Percentiles rank a stretch among this genome's conserved stretches.
Conservation (phyloP, 1,140 invertebrate genomes). For the Tribolium castaneum region DNA sequence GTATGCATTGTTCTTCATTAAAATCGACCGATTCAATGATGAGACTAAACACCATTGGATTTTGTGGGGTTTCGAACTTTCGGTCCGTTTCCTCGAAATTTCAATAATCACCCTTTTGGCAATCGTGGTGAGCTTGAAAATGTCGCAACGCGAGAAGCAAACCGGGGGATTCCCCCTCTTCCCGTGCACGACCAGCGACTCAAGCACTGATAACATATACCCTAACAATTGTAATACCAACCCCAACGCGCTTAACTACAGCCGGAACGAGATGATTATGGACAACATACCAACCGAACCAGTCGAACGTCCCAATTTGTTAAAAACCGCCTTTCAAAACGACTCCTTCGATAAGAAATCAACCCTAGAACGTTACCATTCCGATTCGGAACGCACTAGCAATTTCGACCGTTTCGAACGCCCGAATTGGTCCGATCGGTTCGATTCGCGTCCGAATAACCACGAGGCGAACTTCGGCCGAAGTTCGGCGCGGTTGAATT, state of each 20-base stretch:
- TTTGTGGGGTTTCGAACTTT: conserved; percentile 90
- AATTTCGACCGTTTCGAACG: conserved; percentile 62
- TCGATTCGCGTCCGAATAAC: conserved; percentile 55
- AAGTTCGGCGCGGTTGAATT: conserved; percentile 62
- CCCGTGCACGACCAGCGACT: conserved; percentile 80
- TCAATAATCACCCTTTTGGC: conserved; percentile 83
- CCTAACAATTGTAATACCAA: conserved; percentile 88
- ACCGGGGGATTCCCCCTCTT: conserved; percentile 80
- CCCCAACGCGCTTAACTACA: conserved; percentile 85
- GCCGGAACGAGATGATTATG: conserved; percentile 72
- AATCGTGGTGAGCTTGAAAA: conserved; percentile 82
- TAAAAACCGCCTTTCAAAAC: conserved; percentile 65
- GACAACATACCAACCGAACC: conserved; percentile 66
- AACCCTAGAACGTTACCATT: conserved; percentile 64
- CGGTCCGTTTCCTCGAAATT: conserved; percentile 84
- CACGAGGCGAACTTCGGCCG: conserved; percentile 23
- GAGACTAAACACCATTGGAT: conserved; percentile 77
- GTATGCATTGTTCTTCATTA: conserved; percentile 83
- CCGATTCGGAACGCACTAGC: conserved; percentile 51
- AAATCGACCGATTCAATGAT: conserved; percentile 65
- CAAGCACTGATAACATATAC: conserved; percentile 84
- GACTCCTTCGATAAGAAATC: conserved; percentile 68
- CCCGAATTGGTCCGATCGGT: conserved; percentile 62
- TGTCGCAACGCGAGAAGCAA: conserved; percentile 70
- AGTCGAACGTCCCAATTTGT: conserved; percentile 66